Base-by-base conservation (phyloP, 2,113 vertebrate species). In the Cottus gobio region DNA sequence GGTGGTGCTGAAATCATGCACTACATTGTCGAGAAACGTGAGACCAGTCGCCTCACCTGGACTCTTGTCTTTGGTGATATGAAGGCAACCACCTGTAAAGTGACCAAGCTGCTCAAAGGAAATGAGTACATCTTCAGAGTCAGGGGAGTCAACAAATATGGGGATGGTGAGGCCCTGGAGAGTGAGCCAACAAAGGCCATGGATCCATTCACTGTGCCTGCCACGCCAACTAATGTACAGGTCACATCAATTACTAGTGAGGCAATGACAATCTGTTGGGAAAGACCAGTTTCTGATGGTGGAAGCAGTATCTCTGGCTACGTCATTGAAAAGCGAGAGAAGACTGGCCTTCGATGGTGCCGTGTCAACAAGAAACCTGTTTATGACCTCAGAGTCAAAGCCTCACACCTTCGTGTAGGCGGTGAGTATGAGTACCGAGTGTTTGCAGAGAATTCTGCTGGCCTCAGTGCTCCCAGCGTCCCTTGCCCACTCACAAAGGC, bases 51-150 rank as follows among this genome's bases (percentile, higher is more conserved):
- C 72, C 95, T 99, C 76, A 96, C 98, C 20, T 99, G 98, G 98
- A 99, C 97, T 42, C 91, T 98, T 84, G 96, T 97, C 90, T 95
- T 98, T 91, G 95, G 90, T 87, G 97, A 99, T 77, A 95, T 98
- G 93, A 96, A 95, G 90, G 98, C 96, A 80, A 97, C 97, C 82
- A 99, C 96, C 30, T 99, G 98, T 85, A 99, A 98, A 95, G 97
- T 98, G 75, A 98, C 96, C 75, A 99, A 99, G 91, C 90, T 99
- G 70, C 96, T 99, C 42, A 97, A 95, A 93, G 97, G 97, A 86
- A 99, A 99, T 87, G 98, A 99, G 79, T 99, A 99, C 82, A 96
- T 99, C 85, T 99, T 99, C 84, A 97, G 98, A 95, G 97, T 99
- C 48, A 95, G 96, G 57, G 97, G 95, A 87, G 96, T 99, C 84